A percentile compares a stretch with the other conserved stretches of the same genome.
Conservation (phyloP, 2,113 vertebrate genomes). For the Nycticorax nycticorax region DNA sequence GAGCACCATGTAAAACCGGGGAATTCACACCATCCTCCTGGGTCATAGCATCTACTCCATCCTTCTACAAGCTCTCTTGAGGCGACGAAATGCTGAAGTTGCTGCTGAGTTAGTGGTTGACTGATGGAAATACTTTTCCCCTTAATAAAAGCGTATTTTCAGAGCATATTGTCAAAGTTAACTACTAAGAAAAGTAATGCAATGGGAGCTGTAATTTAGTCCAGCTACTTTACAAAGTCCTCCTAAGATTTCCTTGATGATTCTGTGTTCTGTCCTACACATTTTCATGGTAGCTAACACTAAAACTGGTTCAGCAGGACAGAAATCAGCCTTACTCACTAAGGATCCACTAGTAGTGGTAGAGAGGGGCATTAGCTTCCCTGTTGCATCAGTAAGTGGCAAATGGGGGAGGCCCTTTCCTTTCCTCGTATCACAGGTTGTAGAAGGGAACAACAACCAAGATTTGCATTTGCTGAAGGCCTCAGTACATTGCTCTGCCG, state of each 20-base stretch:
- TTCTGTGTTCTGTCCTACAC: not conserved
- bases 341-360: not conserved
- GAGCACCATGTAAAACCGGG: not conserved
- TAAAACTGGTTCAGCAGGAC: not conserved
- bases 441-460: not conserved
- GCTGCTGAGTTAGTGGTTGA: not conserved
- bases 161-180: not conserved
- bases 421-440: not conserved
- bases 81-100: not conserved
- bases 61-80: not conserved
- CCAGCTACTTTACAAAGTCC: not conserved
- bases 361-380: not conserved
- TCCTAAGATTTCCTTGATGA: not conserved
- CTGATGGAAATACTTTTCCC: not conserved
- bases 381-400: not conserved
- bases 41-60: not conserved
- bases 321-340: not conserved
- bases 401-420: not conserved
- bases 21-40: not conserved
- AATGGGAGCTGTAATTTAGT: not conserved
- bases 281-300: not conserved
- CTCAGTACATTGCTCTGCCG: conserved; percentile 30
- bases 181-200: not conserved
- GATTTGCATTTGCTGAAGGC: conserved; percentile 50
- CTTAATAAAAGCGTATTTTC: not conserved